Base-by-base conservation (phyloP, 2,113 vertebrate species). In the Phrynocephalus versicolor region DNA sequence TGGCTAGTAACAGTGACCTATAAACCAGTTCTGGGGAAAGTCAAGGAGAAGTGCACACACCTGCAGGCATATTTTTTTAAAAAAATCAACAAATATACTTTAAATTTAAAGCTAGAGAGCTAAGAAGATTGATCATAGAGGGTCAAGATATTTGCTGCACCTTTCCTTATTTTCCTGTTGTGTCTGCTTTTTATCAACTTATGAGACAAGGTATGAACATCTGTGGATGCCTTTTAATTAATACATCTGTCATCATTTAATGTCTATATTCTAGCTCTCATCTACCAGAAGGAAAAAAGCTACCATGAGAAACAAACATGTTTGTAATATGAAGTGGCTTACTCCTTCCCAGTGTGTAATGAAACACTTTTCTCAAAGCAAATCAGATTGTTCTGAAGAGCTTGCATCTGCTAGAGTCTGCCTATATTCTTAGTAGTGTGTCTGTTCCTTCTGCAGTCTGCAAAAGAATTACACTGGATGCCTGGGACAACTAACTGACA, bases 401-500 rank as follows among this genome's bases (percentile, higher is more conserved):
- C 60, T 80, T 45, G 25, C 3, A 87, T 93, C 78, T 87, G 75
- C 74, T 6, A 25, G 60, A 81, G 58, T 83, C 90, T 88, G 90
- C 83, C 67, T 80, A 82, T 45, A 85, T 41, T 82, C 64, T 85
- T 88, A 90, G 41, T 18, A 23, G 65, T 85, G 90, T 81, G 12
- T 84, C 76, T 2, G 0, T 33, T 78, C 41, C 33, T 88, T 85
- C 84, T 88, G 62, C 13, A 55, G 71, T 60, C 79, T 93, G 76
- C 70, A 87, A 88, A 90, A 85, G 88, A 89, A 85, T 15, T 13
- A 65, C 25, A 0, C 72, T 90, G 81, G 45, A 81, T 89, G 81
- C 85, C 83, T 83, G 92, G 89, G 82, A 86, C 87, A 84, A 83
- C 57, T 72, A 89, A 95, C 83, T 86, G 94, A 90, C 89, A 95